These are phyloP conservation scores for Tokudaia muenninki DNA, from an alignment of 2,797 vertebrate species.

Conservation along the genomic window DNA sequence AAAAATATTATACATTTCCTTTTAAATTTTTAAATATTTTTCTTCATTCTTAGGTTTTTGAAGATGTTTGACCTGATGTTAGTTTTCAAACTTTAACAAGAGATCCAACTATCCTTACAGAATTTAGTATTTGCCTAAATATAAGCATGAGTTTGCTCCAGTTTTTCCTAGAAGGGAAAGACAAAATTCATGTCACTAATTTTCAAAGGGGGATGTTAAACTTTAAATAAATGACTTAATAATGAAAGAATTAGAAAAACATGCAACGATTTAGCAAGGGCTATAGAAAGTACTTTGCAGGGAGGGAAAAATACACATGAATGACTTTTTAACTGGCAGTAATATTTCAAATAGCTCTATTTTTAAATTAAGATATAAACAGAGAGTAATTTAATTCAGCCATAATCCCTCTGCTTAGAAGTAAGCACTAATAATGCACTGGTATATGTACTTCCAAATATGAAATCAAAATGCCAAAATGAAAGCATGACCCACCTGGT, in stretches of 20 bases:
- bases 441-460: constrained; percentile 5
- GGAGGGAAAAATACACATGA: neutral
- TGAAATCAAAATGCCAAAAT: neutral
- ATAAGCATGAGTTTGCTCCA: neutral
- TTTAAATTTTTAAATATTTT: constrained; percentile 14
- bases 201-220: constrained; percentile 9
- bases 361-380: constrained; percentile 50
- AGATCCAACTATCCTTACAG: neutral
- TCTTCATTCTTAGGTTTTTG: constrained; percentile 44
- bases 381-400: constrained; percentile 44
- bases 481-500: neutral
- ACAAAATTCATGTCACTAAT: neutral
- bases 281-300: constrained; percentile 31
- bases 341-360: neutral
- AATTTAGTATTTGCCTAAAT: constrained; percentile 21
- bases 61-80: constrained; percentile 11
- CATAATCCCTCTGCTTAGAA: constrained; percentile 29
- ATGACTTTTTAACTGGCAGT: neutral
- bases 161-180: constrained; percentile 28
- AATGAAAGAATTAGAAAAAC: constrained; percentile 44
- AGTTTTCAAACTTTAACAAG: constrained; percentile 49
- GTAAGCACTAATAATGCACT: neutral
- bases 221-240: constrained; percentile 36
- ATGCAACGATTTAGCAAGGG: constrained; percentile 33
- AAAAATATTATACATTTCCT: neutral